Conservation (phyloP, 2,888 invertebrate species). For the Tineola bisselliella region DNA sequence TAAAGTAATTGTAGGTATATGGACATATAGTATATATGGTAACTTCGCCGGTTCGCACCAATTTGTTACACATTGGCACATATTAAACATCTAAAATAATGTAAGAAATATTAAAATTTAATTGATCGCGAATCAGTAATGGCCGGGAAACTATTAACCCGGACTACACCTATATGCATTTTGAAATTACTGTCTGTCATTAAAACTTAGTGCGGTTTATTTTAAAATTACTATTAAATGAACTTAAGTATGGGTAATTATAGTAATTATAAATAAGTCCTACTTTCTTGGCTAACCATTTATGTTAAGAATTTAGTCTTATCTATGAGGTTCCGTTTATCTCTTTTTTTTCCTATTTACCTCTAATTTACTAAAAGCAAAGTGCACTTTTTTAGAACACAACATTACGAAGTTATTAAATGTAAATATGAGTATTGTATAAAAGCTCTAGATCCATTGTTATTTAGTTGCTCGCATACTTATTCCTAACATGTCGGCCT, state of each 20-base stretch:
- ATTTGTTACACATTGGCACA: no score
- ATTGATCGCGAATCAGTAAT: no score
- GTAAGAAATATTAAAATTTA: no score
- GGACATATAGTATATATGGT: neutral
- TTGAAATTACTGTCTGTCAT: neutral
- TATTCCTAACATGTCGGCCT: neutral
- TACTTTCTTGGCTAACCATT: neutral
- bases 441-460: neutral
- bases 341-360: no score
- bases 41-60: neutral
- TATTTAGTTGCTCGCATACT: neutral
- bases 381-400: no score
- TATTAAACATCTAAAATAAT: no score
- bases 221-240: slow-evolving; percentile 2
- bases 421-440: neutral
- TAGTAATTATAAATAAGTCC: neutral
- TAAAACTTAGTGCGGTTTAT: slow-evolving; percentile 1
- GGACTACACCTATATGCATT: neutral
- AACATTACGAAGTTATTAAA: no score
- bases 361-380: no score
- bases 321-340: neutral
- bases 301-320: neutral
- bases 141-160: no score
- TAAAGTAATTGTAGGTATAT: neutral
- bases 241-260: neutral